Conservation (phyloP, 2,113 vertebrate genomes). For the Beaufortia kweichowensis region DNA sequence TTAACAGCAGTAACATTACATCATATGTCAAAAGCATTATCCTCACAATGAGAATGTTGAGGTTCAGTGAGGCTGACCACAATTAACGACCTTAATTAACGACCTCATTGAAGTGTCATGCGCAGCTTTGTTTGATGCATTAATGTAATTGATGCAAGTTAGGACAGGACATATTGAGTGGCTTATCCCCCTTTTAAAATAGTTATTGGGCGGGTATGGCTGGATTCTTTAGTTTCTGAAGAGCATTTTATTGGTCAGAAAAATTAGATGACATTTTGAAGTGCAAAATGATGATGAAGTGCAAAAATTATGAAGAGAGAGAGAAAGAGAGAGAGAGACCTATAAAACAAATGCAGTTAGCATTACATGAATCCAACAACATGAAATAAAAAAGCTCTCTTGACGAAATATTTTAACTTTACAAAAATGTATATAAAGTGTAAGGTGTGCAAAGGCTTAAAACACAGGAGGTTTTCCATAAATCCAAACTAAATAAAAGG, state of each 20-base stretch:
- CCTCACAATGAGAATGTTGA: neutral
- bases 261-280: no score
- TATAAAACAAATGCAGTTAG: neutral
- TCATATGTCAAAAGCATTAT: neutral
- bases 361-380: neutral
- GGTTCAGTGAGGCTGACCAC: neutral
- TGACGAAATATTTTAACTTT: neutral
- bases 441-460: no score
- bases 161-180: no score
- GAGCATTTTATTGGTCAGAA: no score
- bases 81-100: neutral
- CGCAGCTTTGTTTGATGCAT: no score
- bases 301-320: no score
- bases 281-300: no score
- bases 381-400: neutral
- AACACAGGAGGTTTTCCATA: neutral
- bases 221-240: no score
- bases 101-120: no score
- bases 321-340: neutral
- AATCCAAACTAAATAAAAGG: neutral
- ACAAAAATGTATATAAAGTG: neutral
- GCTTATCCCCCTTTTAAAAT: no score
- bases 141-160: no score
- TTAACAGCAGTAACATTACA: constrained; percentile 8
- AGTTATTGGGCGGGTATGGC: no score